Evolutionary conservation across 2,888 invertebrate species (phyloP), one percentile per base, ranked within the genome.

Genomic region (Kuschelorhynchus macadamiae): DNA sequence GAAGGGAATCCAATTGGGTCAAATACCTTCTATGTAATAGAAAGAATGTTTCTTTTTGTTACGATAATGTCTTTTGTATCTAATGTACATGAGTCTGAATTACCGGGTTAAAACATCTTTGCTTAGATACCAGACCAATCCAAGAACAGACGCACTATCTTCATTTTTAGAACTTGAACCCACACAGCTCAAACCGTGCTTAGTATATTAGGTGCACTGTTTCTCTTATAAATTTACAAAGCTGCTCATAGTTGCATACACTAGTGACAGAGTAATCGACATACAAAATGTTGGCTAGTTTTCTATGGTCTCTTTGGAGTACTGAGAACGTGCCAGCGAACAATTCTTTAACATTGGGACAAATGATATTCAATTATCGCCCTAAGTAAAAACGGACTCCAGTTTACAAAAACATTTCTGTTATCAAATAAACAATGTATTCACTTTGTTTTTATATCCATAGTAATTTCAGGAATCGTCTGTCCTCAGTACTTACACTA

Each of bases 391-490:
- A 73, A 66, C 8, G 65, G 70, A 46, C 70, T 70, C 12, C 71
- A 25, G 11, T 1, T 55, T 11, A 70, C 46, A 62, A 71, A 68
- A 8, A 63, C 63, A 7, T 64, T 9, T 2, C 71, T 14, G 16
- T 30, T 52, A 36, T 73, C 2, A 61, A 47, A 44, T 30, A 73
- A 12, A 72, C 46, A 17, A 47, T 62, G 25, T 41, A 25, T 18
- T 65, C 30, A 8, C 59, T 63, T 4, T 71, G 60, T 16, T 5
- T 2, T n/a, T 63, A 4, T 9, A 3, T 11, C 44, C 44, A 44
- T 14, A 44, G 2, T 5, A 25, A 25, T 25, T 3, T 25, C 1
- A 79, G 52, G 56, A 65, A 77, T 44, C 77, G 68, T 53, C 79
- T 49, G 49, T 81, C 77, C 4, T 62, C 39, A 59, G 65, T 32